Evolutionary conservation across 2,113 vertebrate genomes (phyloP).

Genomic region (Pelecanus crispus): DNA sequence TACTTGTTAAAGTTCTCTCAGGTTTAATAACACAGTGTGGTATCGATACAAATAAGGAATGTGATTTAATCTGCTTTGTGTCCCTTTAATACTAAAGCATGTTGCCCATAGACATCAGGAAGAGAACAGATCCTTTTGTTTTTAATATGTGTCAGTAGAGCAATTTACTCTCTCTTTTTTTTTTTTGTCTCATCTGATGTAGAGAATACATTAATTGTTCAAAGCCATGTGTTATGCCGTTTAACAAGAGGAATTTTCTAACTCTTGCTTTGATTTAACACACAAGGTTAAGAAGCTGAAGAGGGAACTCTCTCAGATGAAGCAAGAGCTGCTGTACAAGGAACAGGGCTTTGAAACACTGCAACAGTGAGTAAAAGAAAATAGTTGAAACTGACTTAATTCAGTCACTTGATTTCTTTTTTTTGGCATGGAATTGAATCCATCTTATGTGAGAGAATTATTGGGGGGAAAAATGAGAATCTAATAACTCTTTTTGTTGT

Average conservation of each 20-base stretch:
- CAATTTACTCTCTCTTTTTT: conserved; percentile 5
- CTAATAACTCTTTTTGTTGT: neutral
- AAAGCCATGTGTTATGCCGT: neutral
- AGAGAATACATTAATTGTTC: conserved; percentile 33
- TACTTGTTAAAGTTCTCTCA: conserved; percentile 60
- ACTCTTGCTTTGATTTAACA: conserved; percentile 61
- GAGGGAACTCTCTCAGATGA: conserved; percentile 84
- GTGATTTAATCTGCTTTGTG: conserved; percentile 54
- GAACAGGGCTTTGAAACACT: conserved; percentile 86
- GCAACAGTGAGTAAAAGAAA: conserved; percentile 79
- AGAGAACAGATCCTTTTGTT: conserved; percentile 22
- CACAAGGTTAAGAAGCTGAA: conserved; percentile 84
- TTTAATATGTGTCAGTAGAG: conserved; percentile 41
- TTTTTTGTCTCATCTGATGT: neutral
- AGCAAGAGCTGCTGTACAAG: conserved; percentile 84
- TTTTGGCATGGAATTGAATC: neutral
- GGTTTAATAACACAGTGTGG: conserved; percentile 66
- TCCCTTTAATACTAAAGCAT: conserved; percentile 40
- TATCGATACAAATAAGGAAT: conserved; percentile 55
- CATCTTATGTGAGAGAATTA: neutral
- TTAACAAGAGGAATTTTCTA: conserved; percentile 45
- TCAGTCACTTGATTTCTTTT: neutral
- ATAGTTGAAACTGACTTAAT: conserved; percentile 11
- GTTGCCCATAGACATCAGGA: conserved; percentile 30
- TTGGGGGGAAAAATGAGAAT: neutral